A percentile compares a stretch with the other conserved stretches of the same genome.
Evolutionary conservation across 2,113 vertebrate species (phyloP).

Genomic region (Ceyx melanurus): DNA sequence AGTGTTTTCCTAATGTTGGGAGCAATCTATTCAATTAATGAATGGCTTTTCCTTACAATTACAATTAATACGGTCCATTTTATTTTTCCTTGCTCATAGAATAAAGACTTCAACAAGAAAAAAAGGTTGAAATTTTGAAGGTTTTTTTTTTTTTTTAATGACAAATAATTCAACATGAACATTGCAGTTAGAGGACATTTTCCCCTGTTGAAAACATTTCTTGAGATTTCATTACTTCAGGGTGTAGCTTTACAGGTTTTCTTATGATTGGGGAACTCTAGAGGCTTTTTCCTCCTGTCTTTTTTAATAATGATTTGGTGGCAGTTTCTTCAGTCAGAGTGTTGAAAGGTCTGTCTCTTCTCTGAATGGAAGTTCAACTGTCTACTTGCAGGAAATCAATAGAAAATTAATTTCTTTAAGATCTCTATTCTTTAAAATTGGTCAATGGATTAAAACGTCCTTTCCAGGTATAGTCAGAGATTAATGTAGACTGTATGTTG

Average conservation of each 20-base stretch:
- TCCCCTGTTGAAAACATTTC: background rate
- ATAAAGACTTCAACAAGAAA: background rate
- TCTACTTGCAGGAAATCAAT: background rate
- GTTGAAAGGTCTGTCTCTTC: background rate
- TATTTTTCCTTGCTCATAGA: background rate
- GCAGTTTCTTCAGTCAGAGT: background rate
- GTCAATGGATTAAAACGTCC: background rate
- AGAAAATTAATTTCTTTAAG: background rate
- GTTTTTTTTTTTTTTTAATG: background rate
- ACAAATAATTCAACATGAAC: background rate
- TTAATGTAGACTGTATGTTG: background rate
- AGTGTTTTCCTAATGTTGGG: slow-evolving; percentile 43
- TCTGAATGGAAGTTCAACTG: background rate
- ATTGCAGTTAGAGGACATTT: background rate
- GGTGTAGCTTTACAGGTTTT: background rate
- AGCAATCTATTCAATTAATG: background rate
- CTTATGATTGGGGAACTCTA: background rate
- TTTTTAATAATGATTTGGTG: background rate
- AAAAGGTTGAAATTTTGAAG: background rate
- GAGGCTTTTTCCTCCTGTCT: background rate
- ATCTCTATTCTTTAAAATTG: background rate
- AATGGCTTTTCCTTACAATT: background rate
- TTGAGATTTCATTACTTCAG: background rate
- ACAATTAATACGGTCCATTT: background rate
- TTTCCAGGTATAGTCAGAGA: background rate